Conservation (phyloP, 2,888 invertebrate genomes). For the Willowsia nigromaculata region DNA sequence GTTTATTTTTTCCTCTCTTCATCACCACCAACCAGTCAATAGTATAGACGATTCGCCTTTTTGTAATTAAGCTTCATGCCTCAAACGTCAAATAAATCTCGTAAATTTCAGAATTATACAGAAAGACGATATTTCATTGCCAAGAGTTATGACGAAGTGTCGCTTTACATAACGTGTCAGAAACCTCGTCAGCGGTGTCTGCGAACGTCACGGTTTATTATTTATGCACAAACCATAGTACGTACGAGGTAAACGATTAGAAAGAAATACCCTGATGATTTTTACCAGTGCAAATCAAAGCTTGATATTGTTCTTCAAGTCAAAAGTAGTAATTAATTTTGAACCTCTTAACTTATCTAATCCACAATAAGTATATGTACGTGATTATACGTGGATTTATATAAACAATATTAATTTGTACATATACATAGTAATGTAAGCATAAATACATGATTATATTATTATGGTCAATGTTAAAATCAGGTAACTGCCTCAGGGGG, state of each 20-base stretch:
- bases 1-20: background rate
- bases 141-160: constrained; percentile 54
- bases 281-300: background rate
- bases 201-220: constrained; percentile 26
- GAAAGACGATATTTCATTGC: constrained; percentile 53
- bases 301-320: constrained; percentile 27
- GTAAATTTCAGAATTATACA: constrained; percentile 33
- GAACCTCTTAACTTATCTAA: constrained; percentile 26
- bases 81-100: constrained; percentile 53
- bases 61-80: constrained; percentile 51
- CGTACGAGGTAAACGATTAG: constrained; percentile 26
- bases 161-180: constrained; percentile 61
- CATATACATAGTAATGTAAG: background rate
- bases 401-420: background rate
- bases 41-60: constrained; percentile 19
- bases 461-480: background rate
- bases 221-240: constrained; percentile 21
- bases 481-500: constrained; percentile 18
- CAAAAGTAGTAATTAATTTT: constrained; percentile 53
- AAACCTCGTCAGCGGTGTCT: constrained; percentile 39
- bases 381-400: background rate
- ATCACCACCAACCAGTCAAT: constrained; percentile 1
- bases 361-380: background rate
- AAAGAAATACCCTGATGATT: background rate
- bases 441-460: background rate